A percentile compares a stretch with the other conserved stretches of the same genome.
Evolutionary conservation across 1,140 invertebrate species (phyloP).

Genomic region (Halotydeus destructor): DNA sequence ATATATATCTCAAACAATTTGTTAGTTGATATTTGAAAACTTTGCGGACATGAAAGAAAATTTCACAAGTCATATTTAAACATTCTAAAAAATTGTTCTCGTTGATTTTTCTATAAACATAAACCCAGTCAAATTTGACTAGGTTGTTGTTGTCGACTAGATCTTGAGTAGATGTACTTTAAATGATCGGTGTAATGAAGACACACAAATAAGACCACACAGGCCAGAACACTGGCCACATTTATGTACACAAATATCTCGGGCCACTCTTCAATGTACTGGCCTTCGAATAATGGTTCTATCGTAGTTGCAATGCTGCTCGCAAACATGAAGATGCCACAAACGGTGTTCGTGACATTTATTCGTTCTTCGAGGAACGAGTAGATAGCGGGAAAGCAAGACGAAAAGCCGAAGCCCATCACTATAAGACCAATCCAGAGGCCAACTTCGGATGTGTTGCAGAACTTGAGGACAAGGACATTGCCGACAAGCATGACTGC

Average conservation of each 20-base stretch:
- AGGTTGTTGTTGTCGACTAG: too few relatives aligned
- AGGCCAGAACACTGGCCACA: background rate
- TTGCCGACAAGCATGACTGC: constrained; percentile 4
- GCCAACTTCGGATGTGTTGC: background rate
- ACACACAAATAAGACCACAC: background rate
- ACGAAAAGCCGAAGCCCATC: constrained; percentile 4
- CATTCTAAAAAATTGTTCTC: too few relatives aligned
- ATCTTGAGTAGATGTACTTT: too few relatives aligned
- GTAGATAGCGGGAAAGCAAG: constrained; percentile 7
- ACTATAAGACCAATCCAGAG: constrained; percentile 4
- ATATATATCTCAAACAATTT: too few relatives aligned
- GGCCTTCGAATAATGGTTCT: constrained; percentile 2
- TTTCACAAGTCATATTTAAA: too few relatives aligned
- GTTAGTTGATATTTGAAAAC: too few relatives aligned
- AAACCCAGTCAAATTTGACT: too few relatives aligned
- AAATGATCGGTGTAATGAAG: background rate
- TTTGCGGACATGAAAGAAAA: too few relatives aligned
- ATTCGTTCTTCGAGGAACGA: constrained; percentile 7
- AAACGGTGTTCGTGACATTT: constrained; percentile 1
- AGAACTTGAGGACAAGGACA: background rate
- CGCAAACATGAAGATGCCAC: constrained; percentile 3
- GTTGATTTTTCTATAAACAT: too few relatives aligned
- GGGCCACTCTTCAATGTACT: background rate
- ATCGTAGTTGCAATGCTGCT: constrained; percentile 2
- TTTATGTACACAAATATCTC: constrained; percentile 2